Base-by-base conservation (phyloP, 1,140 invertebrate genomes). In the Leptinotarsa texana region DNA sequence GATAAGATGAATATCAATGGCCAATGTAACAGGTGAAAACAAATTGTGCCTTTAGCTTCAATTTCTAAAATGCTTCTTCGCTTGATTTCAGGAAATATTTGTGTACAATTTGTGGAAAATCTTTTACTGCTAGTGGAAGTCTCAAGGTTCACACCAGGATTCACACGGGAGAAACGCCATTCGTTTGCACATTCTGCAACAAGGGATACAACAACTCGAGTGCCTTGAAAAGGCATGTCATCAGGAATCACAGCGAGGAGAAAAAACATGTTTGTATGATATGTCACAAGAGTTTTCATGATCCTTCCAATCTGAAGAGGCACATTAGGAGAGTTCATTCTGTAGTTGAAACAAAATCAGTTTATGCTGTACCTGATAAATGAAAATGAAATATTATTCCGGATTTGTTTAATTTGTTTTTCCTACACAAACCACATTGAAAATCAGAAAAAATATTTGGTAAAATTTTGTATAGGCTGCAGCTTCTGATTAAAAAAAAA, bases 81-180 rank as follows among this genome's bases (percentile, higher is more conserved):
- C n/a, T 57, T 57, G 15, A 18, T 57, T 57, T 57, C 63, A 73
- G 27, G 49, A 18, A 18, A 27, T 49, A 61, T 24, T 63, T 63
- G 21, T 73, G 71, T 63, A 73, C 61, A 8, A 27, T 63, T 15
- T 73, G 71, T 49, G 63, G 63, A 13, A 73, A 73, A 42, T 63
- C 21, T 15, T 73, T 73, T 47, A 65, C 57, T 4, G 33, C 57
- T 8, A 63, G 24, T n/a, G 49, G 71, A 22, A 42, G 42, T 47
- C 48, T 73, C 13, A 22, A 47, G 57, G 27, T 65, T 13, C 71
- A 73, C 27, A 33, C 22, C 15, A 73, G 71, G 27, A 27, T 73
- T 17, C 71, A 73, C 22, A 73, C 71, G 4, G 71, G 71, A 2
- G 71, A 71, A 62, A 71, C 24, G 13, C 69, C 69, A 8, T 71